Percentiles rank a stretch among this genome's conserved stretches.
Evolutionary conservation across 2,797 vertebrate species (phyloP).

Genomic region (Psittacula derbiana): DNA sequence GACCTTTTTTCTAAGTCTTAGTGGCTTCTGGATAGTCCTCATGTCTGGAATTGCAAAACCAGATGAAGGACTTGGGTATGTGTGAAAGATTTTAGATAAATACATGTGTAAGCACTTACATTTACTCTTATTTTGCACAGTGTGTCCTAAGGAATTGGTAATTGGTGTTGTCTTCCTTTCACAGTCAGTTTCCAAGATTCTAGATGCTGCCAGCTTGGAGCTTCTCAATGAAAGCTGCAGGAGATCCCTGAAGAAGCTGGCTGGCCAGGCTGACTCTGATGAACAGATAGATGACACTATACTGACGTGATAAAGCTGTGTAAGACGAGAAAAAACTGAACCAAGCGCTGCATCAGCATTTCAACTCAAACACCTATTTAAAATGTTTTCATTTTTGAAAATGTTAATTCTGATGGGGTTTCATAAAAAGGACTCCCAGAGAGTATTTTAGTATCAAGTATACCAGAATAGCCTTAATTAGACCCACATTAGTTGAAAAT

Average conservation of each 20-base stretch:
- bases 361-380: conserved; percentile 56
- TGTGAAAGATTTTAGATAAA: background rate
- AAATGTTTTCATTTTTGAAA: conserved; percentile 84
- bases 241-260: conserved; percentile 91
- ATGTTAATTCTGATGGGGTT: conserved; percentile 75
- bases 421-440: conserved; percentile 71
- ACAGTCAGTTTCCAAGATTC: conserved; percentile 88
- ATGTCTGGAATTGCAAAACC: background rate
- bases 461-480: conserved; percentile 81
- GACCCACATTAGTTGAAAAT: conserved; percentile 66
- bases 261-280: conserved; percentile 85
- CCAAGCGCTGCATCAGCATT: conserved; percentile 45
- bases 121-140: background rate
- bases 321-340: background rate
- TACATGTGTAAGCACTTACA: rapidly evolving
- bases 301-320: conserved; percentile 84
- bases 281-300: conserved; percentile 98
- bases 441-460: conserved; percentile 77
- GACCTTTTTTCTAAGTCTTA: background rate
- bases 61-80: background rate
- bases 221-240: conserved; percentile 89
- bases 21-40: background rate
- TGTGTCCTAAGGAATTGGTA: background rate
- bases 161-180: background rate
- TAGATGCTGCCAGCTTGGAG: conserved; percentile 92